Evolutionary conservation across 2,797 vertebrate species (phyloP).

Genomic region (Enteromius fasciolatus): DNA sequence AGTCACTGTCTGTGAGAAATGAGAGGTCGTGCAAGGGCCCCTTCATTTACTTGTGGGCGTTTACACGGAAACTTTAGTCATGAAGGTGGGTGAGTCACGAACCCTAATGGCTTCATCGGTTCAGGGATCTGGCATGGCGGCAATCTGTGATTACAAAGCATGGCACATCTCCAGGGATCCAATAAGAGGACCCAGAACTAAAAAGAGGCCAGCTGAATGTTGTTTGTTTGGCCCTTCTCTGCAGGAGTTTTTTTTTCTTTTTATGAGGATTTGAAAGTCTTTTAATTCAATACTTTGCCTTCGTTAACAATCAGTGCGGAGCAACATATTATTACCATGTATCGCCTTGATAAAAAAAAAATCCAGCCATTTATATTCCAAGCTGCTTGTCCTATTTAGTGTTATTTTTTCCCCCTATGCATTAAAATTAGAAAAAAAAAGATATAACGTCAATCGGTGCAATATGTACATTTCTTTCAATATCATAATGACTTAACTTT

Average conservation of each 20-base stretch:
- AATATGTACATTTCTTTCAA: background rate
- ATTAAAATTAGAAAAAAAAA: background rate
- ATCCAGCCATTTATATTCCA: background rate
- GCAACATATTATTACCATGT: background rate
- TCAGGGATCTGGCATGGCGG: conserved; percentile 47
- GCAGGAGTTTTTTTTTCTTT: background rate
- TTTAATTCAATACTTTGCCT: background rate
- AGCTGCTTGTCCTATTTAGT: background rate
- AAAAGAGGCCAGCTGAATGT: conserved; percentile 14
- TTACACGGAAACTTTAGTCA: conserved; percentile 56
- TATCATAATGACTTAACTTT: background rate
- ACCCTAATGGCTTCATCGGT: conserved; percentile 56
- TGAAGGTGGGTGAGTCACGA: conserved; percentile 57
- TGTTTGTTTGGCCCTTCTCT: conserved; percentile 27
- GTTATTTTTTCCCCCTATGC: background rate
- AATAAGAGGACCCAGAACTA: conserved; percentile 45
- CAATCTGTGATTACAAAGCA: conserved; percentile 58
- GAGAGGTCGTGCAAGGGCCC: conserved; percentile 50
- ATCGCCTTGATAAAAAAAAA: background rate
- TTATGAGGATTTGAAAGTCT: conserved; percentile 7
- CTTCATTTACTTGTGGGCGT: conserved; percentile 50
- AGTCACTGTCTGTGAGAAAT: conserved; percentile 54
- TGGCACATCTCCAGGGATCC: conserved; percentile 52
- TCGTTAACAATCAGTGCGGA: background rate
- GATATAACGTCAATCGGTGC: background rate